phyloP scores from a whole-genome alignment of 2,888 invertebrate species.

The Stictocephala bisonia region DNA sequence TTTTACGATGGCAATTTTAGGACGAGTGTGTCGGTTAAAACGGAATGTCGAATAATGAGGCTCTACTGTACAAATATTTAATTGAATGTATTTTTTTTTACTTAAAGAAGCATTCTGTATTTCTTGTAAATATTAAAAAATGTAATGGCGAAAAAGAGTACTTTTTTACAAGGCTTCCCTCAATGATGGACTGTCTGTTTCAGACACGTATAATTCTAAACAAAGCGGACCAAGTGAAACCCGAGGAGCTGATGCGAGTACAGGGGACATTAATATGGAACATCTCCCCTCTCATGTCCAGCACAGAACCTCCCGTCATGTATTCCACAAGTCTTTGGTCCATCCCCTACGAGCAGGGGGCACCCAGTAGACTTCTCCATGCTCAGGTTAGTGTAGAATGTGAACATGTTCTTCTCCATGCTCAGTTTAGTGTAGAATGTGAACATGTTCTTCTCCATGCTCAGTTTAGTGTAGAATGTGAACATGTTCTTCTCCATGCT shows the following conservation, averaged over 20 bases:
- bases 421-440: no score
- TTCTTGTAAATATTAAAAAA: not conserved
- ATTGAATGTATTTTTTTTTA: no score
- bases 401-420: no score
- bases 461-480: no score
- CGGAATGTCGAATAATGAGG: no score
- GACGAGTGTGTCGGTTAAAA: no score
- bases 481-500: no score
- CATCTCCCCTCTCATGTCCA: conserved; percentile 95
- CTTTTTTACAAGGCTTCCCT: not conserved
- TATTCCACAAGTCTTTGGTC: conserved; percentile 92
- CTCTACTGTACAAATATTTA: no score
- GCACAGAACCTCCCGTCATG: conserved; percentile 92
- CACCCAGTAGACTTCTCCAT: conserved; percentile 82
- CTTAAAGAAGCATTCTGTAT: no score
- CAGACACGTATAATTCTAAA: conserved; percentile 92
- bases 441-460: no score
- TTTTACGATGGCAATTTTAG: no score
- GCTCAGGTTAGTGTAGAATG: conserved; percentile 78
- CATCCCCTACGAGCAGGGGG: conserved; percentile 82
- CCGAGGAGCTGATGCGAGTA: conserved; percentile 92
- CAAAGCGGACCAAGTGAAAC: conserved; percentile 93
- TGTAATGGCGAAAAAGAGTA: not conserved
- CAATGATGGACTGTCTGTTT: conserved; percentile 1
- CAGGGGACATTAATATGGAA: conserved; percentile 97